Conservation (phyloP, 2,113 vertebrate genomes). For the Tenebrosternarchus preto region DNA sequence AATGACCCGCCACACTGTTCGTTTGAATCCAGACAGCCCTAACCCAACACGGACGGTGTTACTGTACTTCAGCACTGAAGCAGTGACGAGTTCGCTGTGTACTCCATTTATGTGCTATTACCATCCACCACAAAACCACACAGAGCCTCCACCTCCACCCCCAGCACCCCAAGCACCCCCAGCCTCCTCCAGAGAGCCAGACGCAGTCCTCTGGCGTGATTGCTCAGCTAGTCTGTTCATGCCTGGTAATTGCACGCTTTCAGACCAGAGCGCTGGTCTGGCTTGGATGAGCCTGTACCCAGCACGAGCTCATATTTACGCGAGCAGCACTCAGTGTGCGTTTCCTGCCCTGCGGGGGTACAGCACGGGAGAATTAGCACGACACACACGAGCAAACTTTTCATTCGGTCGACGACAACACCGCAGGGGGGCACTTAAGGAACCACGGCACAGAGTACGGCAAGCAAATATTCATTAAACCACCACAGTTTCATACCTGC, state of each 20-base stretch:
- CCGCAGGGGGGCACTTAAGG: not conserved
- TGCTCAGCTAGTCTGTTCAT: constrained; percentile 10
- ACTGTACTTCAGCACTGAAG: too few relatives aligned
- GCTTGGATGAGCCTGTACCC: not conserved
- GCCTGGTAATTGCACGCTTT: not conserved
- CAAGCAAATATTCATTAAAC: not conserved
- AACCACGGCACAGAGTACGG: not conserved
- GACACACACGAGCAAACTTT: not conserved
- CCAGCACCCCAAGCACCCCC: too few relatives aligned
- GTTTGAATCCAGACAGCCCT: not conserved
- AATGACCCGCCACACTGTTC: not conserved
- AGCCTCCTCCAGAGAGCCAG: too few relatives aligned
- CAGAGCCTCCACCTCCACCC: not conserved
- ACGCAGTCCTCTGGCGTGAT: not conserved
- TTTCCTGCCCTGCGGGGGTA: constrained; percentile 7
- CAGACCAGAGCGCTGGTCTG: constrained; percentile 5
- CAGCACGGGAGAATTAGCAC: not conserved
- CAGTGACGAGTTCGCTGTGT: too few relatives aligned
- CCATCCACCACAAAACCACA: constrained; percentile 39
- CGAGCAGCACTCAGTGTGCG: constrained; percentile 9
- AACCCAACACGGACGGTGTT: constrained; percentile 23
- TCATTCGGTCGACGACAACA: not conserved
- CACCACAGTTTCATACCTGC: not conserved
- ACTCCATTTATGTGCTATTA: constrained; percentile 45
- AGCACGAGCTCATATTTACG: constrained; percentile 15